Conservation (phyloP, 1,140 invertebrate species). For the Drosophila sp. region DNA sequence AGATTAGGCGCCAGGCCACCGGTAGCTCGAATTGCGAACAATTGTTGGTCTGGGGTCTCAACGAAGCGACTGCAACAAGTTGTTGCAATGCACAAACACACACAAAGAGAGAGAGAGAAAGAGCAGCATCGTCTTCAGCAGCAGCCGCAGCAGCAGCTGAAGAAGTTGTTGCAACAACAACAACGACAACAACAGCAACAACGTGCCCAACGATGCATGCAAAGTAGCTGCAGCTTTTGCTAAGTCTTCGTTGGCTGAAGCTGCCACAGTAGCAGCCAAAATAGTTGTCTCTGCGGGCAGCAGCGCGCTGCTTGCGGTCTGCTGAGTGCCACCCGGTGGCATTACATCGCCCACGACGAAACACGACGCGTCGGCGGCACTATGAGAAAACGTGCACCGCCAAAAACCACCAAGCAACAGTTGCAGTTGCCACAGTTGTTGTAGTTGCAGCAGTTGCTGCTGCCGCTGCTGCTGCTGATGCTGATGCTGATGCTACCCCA, state of each 20-base stretch:
- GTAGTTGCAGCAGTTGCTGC: neutral
- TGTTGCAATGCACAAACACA: constrained; percentile 57
- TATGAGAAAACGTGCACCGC: constrained; percentile 54
- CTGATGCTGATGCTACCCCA: too few relatives aligned
- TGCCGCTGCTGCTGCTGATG: too few relatives aligned
- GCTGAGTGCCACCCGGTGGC: constrained; percentile 43
- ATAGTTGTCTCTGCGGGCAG: constrained; percentile 61
- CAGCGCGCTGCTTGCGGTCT: constrained; percentile 18
- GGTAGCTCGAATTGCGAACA: constrained; percentile 53
- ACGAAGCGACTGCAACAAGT: constrained; percentile 64
- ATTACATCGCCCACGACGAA: constrained; percentile 56
- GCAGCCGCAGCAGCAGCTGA: constrained; percentile 57
- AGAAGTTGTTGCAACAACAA: constrained; percentile 57
- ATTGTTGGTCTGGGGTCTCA: constrained; percentile 41
- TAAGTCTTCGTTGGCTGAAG: constrained; percentile 14
- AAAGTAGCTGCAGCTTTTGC: constrained; percentile 47
- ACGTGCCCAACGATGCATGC: constrained; percentile 71
- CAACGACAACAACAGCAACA: constrained; percentile 29
- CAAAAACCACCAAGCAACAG: constrained; percentile 34
- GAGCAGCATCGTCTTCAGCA: constrained; percentile 52
- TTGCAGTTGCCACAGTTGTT: neutral
- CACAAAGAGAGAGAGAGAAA: constrained; percentile 45
- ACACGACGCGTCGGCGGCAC: constrained; percentile 54
- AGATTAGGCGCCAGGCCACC: constrained; percentile 42
- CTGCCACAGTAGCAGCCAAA: constrained; percentile 80